These are phyloP conservation scores for Remorina albescens DNA, from an alignment of 2,797 vertebrate species.

Conservation along the genomic window DNA sequence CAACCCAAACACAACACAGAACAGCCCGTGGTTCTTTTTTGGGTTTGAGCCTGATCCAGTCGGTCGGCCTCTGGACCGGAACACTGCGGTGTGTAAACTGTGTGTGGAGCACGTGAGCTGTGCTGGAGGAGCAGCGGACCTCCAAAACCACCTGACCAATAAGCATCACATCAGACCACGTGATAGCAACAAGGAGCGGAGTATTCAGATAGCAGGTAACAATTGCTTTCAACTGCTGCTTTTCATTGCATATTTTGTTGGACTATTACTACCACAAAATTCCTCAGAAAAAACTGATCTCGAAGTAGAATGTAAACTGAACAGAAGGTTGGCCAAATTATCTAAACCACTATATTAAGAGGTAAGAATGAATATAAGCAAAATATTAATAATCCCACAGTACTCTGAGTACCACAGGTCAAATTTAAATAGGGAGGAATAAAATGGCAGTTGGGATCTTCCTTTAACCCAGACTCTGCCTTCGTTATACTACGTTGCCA, in stretches of 20 bases:
- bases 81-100: conserved; percentile 82
- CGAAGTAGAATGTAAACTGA: too few relatives aligned
- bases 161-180: conserved; percentile 81
- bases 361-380: too few relatives aligned
- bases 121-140: conserved; percentile 74
- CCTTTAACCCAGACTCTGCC: too few relatives aligned
- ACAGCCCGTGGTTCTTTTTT: conserved; percentile 84
- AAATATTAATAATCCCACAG: too few relatives aligned
- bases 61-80: conserved; percentile 81
- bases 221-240: not conserved
- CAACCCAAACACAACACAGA: conserved; percentile 56
- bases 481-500: too few relatives aligned
- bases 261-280: too few relatives aligned
- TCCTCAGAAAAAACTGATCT: too few relatives aligned
- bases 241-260: not conserved
- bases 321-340: too few relatives aligned
- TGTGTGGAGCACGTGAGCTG: conserved; percentile 80
- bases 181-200: conserved; percentile 57
- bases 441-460: too few relatives aligned
- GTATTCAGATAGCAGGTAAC: conserved; percentile 47
- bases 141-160: conserved; percentile 79
- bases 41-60: conserved; percentile 81
- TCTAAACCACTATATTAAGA: not conserved
- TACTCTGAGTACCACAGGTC: too few relatives aligned
- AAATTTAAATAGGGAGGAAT: too few relatives aligned